Evolutionary conservation across 1,140 invertebrate genomes (phyloP), one percentile per base, ranked within the genome.

Genomic region (Samia ricini): DNA sequence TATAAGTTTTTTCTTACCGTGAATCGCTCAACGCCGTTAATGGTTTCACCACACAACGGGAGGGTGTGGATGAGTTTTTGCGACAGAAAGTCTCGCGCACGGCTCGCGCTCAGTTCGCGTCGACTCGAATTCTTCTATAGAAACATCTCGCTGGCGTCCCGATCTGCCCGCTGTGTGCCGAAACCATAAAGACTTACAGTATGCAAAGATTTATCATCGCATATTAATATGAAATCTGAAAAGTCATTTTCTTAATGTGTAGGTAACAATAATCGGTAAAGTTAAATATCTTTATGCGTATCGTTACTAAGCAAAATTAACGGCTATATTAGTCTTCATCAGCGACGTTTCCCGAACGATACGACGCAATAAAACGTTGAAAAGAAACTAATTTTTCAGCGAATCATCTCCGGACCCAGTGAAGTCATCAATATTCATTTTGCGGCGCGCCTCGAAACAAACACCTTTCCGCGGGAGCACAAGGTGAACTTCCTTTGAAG

Each of bases 371-470:
- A 88, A 88, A 85, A 86, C 82, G 85, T 83, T 83, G 83, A 80
- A 87, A 87, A 85, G 85, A 84, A 85, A 77, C 80, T 80, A 88
- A 88, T 87, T 88, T 89, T 89, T 88, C 80, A 88, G 82, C 85
- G 76, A 89, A 88, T 89, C 85, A 89, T 89, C 85, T 88, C 83
- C 83, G 87, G 82, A 68, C 78, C 74, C 77, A 78, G 84, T 87
- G 76, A 82, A 88, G 85, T 83, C 87, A 89, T 89, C 87, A 89
- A 89, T 89, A 89, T 89, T 89, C 85, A 89, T 89, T 89, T 89
- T 73, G 77, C 61, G 81, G 80, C 83, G 78, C 83, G 83, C 87
- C 85, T 81, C 76, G 78, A 72, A 88, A 89, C 85, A 88, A 88
- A 87, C 84, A 85, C 85, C 84, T 86, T 86, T 70, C 76, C 77